phyloP scores from a whole-genome alignment of 2,113 vertebrate genomes.

The Gopherus flavomarginatus region DNA sequence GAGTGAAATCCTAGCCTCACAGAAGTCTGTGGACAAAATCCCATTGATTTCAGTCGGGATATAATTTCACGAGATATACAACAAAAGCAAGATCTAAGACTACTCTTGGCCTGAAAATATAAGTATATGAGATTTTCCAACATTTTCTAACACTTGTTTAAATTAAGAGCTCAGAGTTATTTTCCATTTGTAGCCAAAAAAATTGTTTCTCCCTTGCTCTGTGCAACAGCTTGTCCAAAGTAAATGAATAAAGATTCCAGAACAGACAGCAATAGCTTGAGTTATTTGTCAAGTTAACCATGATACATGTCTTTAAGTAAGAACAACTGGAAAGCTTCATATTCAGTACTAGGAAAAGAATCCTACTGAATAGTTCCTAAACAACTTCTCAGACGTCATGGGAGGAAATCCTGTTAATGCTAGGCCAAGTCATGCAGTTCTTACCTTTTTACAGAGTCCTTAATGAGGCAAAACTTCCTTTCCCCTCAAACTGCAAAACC shows the following conservation, averaged over 20 bases:
- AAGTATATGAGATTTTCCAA: background rate
- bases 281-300: constrained; percentile 72
- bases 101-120: background rate
- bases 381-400: constrained; percentile 35
- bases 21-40: background rate
- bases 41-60: background rate
- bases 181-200: constrained; percentile 18
- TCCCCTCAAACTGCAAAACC: background rate
- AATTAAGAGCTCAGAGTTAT: background rate
- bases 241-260: constrained; percentile 57
- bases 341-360: constrained; percentile 45
- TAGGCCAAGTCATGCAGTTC: background rate
- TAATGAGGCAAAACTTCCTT: background rate
- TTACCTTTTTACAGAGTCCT: background rate
- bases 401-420: constrained; percentile 24
- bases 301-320: constrained; percentile 65
- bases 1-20: background rate
- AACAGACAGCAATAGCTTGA: constrained; percentile 47
- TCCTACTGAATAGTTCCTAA: constrained; percentile 47
- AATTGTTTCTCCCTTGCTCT: constrained; percentile 54
- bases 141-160: background rate
- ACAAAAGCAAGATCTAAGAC: background rate
- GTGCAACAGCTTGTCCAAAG: constrained; percentile 46
- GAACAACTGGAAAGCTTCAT: constrained; percentile 73
- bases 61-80: background rate